Evolutionary conservation across 2,797 vertebrate genomes (phyloP).

Genomic region (Sebastes hopkinsi): DNA sequence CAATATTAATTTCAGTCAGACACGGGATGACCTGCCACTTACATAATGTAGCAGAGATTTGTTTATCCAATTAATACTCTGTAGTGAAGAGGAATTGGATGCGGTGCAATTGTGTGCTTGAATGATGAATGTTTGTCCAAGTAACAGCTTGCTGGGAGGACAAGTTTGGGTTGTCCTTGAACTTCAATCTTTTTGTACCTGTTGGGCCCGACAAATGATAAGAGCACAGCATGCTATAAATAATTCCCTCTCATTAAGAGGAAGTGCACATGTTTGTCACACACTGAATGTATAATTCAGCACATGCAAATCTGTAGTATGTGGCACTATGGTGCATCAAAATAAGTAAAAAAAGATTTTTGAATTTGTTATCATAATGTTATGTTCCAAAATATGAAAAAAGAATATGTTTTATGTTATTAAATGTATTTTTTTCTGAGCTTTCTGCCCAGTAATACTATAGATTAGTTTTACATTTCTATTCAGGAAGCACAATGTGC

Average conservation of each 20-base stretch:
- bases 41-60: slow-evolving; percentile 38
- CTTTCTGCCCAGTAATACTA: neutral
- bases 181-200: slow-evolving; percentile 75
- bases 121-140: slow-evolving; percentile 73
- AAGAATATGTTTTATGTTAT: neutral
- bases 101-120: slow-evolving; percentile 55
- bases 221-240: slow-evolving; percentile 80
- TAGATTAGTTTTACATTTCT: slow-evolving; percentile 32
- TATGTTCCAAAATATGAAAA: neutral
- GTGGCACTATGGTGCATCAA: neutral
- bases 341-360: slow-evolving; percentile 15
- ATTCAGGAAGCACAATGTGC: slow-evolving; percentile 8
- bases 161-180: slow-evolving; percentile 75
- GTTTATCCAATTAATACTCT: slow-evolving; percentile 61
- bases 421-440: neutral
- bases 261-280: slow-evolving; percentile 78
- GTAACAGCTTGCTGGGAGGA: slow-evolving; percentile 76
- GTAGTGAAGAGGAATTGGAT: slow-evolving; percentile 45
- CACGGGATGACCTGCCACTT: slow-evolving; percentile 21
- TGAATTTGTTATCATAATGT: neutral
- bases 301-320: slow-evolving; percentile 66
- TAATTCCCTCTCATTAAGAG: slow-evolving; percentile 81
- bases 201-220: slow-evolving; percentile 75
- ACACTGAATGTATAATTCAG: slow-evolving; percentile 80
- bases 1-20: slow-evolving; percentile 45